Evolutionary conservation across 2,888 invertebrate species (phyloP), one percentile per base, ranked within the genome.

Genomic region (Rotaria macrura): DNA sequence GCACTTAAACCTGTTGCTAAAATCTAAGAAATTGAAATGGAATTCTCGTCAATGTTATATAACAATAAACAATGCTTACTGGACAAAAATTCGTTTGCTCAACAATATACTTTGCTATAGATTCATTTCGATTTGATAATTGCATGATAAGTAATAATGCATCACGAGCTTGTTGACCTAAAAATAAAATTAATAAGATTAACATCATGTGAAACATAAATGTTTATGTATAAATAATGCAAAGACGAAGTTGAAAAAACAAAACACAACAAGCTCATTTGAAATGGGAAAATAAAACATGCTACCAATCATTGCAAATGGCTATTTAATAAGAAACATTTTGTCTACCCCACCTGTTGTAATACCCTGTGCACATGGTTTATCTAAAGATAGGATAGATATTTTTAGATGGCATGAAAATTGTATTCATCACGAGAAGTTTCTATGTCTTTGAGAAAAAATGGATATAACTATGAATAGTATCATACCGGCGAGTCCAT

Each of bases 81-180:
- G 96, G 95, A 89, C 97, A 97, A 89, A 98, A 95, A 90, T 96
- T 95, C 7, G 97, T 96, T 89, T 94, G 93, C 89, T 94, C 93
- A 74, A 95, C 94, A 89, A 97, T 95, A 89, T 95, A 95, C 87
- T 93, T 92, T 38, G 95, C 95, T 83, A 97, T 93, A 88, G 93
- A 93, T 49, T 94, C 93, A 89, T 95, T 94, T 88, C 94, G 94
- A 87, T 95, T 94, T 0, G 96, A 96, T 89, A 97, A 93, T 25
- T 95, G 94, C 93, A 97, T 96, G 89, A 96, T 96, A 7, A 96
- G 92, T 38, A 97, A 92, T 87, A 97, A 92, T 0, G 96, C 95
- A 92, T 97, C 96, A 85, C 96, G 93, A 23, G 97, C 96, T 90
- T 95, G 94, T 90, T 96, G 95, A 0, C 97, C 96, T 25, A 25